Percentiles rank a stretch among this genome's conserved stretches.
Conservation (phyloP, 1,140 invertebrate genomes). For the Drosophila tropicalis region DNA sequence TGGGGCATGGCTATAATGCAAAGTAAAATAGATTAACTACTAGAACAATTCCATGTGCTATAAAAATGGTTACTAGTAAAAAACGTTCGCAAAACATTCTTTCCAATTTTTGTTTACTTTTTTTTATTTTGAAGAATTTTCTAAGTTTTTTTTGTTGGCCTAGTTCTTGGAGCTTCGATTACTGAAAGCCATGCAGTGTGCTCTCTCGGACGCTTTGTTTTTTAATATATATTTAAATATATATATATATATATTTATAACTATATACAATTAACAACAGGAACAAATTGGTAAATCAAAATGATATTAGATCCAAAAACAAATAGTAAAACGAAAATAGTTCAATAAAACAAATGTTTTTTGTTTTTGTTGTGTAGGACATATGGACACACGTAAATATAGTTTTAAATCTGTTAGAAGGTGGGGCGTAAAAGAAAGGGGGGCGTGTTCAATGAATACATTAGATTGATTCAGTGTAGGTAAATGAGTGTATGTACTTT, state of each 20-base stretch:
- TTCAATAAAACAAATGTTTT: slow-evolving; percentile 18
- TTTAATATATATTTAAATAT: slow-evolving; percentile 29
- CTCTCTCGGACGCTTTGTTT: slow-evolving; percentile 81
- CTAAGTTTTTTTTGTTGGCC: slow-evolving; percentile 17
- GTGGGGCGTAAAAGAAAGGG: neutral
- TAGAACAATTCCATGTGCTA: slow-evolving; percentile 32
- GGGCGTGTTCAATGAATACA: slow-evolving; percentile 44
- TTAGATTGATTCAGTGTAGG: slow-evolving; percentile 61
- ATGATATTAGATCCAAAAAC: slow-evolving; percentile 7
- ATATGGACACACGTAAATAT: slow-evolving; percentile 38
- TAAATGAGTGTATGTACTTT: neutral
- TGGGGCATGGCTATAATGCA: slow-evolving; percentile 21
- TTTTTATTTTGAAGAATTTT: neutral
- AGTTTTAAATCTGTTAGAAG: neutral
- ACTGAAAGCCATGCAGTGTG: slow-evolving; percentile 83
- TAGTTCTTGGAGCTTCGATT: slow-evolving; percentile 50
- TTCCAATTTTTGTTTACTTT: slow-evolving; percentile 12
- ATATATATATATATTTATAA: slow-evolving; percentile 16
- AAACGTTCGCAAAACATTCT: slow-evolving; percentile 19
- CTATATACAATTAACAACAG: slow-evolving; percentile 45
- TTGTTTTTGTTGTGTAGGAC: neutral
- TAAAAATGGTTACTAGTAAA: neutral
- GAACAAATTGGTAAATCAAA: slow-evolving; percentile 29
- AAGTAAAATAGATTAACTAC: slow-evolving; percentile 15
- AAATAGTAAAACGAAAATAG: slow-evolving; percentile 21